Base-by-base conservation (phyloP, 2,888 invertebrate species). In the Gonocerus acuteangulatus region DNA sequence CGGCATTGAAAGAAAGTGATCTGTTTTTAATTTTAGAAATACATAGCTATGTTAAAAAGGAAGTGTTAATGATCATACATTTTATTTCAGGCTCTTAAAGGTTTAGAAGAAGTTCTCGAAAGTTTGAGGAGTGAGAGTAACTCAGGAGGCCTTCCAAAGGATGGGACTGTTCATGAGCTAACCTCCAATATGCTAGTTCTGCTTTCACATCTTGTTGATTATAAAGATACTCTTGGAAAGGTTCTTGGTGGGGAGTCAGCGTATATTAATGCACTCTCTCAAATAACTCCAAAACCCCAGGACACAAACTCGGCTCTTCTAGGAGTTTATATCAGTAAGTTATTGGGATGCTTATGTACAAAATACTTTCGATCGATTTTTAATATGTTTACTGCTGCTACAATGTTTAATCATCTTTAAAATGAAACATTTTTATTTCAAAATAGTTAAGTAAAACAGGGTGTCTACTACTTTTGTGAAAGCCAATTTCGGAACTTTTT, bases 161-260 rank as follows among this genome's bases (percentile, higher is more conserved):
- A 99, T 79, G 99, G 97, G 63, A 99, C 97, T 0, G 97, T 97
- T 32, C 96, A 96, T 73, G 95, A 97, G 76, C 79, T 95, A 63
- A 95, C 95, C 0, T 93, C 90, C 65, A 95, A 95, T 71, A 92
- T 95, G 47, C 82, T 95, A 68, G 89, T 94, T 71, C 91, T 95
- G 75, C 79, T 93, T 69, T 93, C 93, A 73, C 89, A 93, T 72
- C 77, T 95, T 54, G 80, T 85, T 16, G 85, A 86, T 62, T 89
- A 89, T 71, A 81, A 82, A 39, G 86, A 86, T 69, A 87, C 87
- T 0, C 85, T 90, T 48, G 77, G 77, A 1, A 78, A 80, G 11
- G 84, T 87, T 64, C 72, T 87, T 48, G 78, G 76, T 2, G 79
- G 80, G 67, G 85, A 86, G 70, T 74, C 77, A 1, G 74, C 76